Evolutionary conservation across 2,797 vertebrate species (phyloP).

Genomic region (Poeciliopsis infans): DNA sequence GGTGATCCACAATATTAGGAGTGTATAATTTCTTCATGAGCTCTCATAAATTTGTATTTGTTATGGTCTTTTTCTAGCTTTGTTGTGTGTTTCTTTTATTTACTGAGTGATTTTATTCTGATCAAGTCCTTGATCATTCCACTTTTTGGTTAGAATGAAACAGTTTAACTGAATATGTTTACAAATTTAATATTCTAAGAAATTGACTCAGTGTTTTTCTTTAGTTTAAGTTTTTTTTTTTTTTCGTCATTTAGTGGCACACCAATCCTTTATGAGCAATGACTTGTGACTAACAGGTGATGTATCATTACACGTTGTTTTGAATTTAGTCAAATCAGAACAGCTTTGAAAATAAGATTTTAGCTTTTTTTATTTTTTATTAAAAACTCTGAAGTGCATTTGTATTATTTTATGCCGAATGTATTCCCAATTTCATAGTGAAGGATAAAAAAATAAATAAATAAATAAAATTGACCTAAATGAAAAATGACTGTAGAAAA

Average conservation of each 20-base stretch:
- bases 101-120: neutral
- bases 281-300: neutral
- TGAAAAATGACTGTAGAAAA: neutral
- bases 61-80: slow-evolving; percentile 57
- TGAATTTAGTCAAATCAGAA: neutral
- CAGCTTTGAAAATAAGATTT: neutral
- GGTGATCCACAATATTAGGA: slow-evolving; percentile 47
- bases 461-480: neutral
- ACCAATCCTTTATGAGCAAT: neutral
- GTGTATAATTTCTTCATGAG: slow-evolving; percentile 39
- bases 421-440: neutral
- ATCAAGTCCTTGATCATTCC: neutral
- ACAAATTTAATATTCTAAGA: neutral
- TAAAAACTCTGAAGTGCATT: neutral
- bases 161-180: neutral
- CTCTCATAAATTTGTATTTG: slow-evolving; percentile 24
- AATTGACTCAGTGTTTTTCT: neutral
- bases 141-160: neutral
- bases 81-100: slow-evolving; percentile 38
- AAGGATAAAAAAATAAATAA: neutral
- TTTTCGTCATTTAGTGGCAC: neutral
- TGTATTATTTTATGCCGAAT: neutral
- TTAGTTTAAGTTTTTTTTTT: neutral
- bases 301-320: neutral
- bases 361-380: neutral